phyloP scores from a whole-genome alignment of 2,888 invertebrate genomes.

The Cistogaster globosa region DNA sequence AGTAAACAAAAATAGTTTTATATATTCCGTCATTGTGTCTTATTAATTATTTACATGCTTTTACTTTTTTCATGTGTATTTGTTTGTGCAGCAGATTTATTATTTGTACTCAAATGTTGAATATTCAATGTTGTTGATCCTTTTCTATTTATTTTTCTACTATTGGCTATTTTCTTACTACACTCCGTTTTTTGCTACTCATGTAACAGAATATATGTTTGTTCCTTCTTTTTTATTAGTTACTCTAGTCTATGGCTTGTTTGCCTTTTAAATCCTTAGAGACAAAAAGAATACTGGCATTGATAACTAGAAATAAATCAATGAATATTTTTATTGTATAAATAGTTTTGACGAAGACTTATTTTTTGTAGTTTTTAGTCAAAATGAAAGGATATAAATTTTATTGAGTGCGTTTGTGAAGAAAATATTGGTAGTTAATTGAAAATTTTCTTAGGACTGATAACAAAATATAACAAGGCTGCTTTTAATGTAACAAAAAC shows the following conservation, averaged over 20 bases:
- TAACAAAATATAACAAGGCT: too few relatives aligned
- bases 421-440: background rate
- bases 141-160: conserved; percentile 11
- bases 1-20: conserved; percentile 18
- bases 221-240: conserved; percentile 35
- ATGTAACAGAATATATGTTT: conserved; percentile 40
- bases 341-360: conserved; percentile 55
- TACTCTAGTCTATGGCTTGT: background rate
- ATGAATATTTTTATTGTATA: conserved; percentile 39
- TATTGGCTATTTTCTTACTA: conserved; percentile 9
- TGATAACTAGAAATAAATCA: conserved; percentile 68
- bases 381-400: conserved; percentile 65
- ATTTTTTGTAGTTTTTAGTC: conserved; percentile 39
- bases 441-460: background rate
- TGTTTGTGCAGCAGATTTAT: conserved; percentile 12
- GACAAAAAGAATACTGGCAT: conserved; percentile 65
- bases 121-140: conserved; percentile 44
- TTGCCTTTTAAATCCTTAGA: conserved; percentile 53
- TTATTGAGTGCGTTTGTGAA: background rate
- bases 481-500: too few relatives aligned
- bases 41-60: conserved; percentile 65
- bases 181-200: background rate
- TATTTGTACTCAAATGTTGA: conserved; percentile 1
- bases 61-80: background rate
- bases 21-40: conserved; percentile 52